Conservation (phyloP, 2,888 invertebrate genomes). For the Eudasyphora cyanicolor region DNA sequence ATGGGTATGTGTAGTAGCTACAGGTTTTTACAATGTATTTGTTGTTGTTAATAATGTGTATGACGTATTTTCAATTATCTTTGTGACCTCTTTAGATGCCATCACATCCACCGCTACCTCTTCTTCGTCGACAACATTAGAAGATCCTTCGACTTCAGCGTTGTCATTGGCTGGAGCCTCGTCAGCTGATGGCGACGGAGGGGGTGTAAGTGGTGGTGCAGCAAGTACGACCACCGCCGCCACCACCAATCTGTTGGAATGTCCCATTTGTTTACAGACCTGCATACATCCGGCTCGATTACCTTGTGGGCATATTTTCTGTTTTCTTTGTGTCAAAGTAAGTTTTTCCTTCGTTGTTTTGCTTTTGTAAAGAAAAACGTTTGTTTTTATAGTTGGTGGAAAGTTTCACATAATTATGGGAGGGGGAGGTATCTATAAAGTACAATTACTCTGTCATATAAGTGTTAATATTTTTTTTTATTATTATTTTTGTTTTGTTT, state of each 20-base stretch:
- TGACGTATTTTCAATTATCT: not conserved
- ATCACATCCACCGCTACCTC: not conserved
- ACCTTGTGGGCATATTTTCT: slow-evolving; percentile 97
- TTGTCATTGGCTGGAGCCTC: not conserved
- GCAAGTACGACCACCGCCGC: slow-evolving; percentile 44
- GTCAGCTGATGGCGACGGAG: slow-evolving; percentile 18
- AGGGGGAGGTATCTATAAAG: no score
- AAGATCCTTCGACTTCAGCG: slow-evolving; percentile 53
- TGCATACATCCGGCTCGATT: slow-evolving; percentile 95
- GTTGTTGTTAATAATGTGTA: not conserved
- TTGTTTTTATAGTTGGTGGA: not conserved
- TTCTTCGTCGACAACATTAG: slow-evolving; percentile 13
- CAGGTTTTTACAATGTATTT: not conserved
- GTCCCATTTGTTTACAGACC: slow-evolving; percentile 94
- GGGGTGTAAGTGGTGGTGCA: slow-evolving; percentile 18
- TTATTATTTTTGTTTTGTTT: not conserved
- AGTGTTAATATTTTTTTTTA: not conserved
- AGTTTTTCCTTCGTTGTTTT: slow-evolving; percentile 69
- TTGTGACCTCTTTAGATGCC: not conserved
- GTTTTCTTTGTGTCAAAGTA: slow-evolving; percentile 95
- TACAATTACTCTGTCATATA: not conserved
- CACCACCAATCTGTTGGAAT: slow-evolving; percentile 82
- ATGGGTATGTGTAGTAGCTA: not conserved
- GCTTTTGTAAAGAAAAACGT: no score
- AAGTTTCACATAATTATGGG: not conserved